Evolutionary conservation across 2,888 invertebrate species (phyloP).

Genomic region (Mimachlamys varia): DNA sequence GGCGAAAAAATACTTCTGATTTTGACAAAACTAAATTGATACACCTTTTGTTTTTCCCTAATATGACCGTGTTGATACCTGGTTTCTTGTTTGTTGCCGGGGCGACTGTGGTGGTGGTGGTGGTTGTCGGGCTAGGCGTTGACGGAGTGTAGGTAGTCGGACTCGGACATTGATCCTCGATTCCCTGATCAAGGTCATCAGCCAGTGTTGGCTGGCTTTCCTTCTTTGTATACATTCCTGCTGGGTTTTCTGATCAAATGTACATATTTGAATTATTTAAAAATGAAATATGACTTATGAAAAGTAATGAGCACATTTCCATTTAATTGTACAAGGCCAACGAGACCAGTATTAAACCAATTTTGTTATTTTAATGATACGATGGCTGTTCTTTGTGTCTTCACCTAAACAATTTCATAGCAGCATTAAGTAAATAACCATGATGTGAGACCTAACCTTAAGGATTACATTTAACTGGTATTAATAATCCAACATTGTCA

Average conservation of each 20-base stretch:
- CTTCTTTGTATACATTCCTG: conserved; percentile 48
- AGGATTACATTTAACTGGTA: too few relatives aligned
- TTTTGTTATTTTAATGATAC: too few relatives aligned
- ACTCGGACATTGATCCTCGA: conserved; percentile 17
- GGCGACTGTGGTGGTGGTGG: conserved; percentile 38
- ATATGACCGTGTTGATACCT: neutral
- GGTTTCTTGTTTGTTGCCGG: neutral
- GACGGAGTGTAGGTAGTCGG: neutral
- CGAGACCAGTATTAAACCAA: too few relatives aligned
- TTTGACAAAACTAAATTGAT: too few relatives aligned
- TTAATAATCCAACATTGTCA: too few relatives aligned
- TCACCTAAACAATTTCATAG: too few relatives aligned
- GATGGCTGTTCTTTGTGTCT: too few relatives aligned
- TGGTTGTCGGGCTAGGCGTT: neutral
- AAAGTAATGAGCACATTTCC: too few relatives aligned
- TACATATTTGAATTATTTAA: neutral
- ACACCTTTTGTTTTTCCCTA: neutral
- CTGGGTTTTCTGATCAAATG: conserved; percentile 43
- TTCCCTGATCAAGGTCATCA: neutral
- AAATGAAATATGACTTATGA: neutral
- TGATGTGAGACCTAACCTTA: too few relatives aligned
- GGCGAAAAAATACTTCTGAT: too few relatives aligned
- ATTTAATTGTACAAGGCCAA: too few relatives aligned
- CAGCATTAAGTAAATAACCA: too few relatives aligned
- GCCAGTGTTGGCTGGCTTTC: conserved; percentile 9